Evolutionary conservation across 1,140 invertebrate species (phyloP).

Genomic region (Pachyrhynchus sulphureomaculatus): DNA sequence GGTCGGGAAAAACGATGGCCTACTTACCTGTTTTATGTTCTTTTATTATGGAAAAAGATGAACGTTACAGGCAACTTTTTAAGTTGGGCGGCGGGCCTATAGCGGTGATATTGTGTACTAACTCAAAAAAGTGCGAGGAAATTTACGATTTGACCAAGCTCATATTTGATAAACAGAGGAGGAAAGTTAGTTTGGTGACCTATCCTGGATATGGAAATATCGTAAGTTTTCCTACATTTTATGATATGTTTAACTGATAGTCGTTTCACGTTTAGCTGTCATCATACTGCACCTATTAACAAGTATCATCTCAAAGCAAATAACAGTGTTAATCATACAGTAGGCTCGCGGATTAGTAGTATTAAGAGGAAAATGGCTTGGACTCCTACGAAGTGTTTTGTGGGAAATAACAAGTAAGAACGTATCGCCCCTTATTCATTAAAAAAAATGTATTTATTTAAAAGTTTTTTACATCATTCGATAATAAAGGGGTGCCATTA

Average conservation of each 20-base stretch:
- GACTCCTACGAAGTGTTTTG: too few species aligned
- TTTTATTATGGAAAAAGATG: conserved; percentile 48
- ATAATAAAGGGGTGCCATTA: too few species aligned
- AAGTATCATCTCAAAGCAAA: too few species aligned
- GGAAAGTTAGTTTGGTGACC: conserved; percentile 27
- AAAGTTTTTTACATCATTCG: too few species aligned
- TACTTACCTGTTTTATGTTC: conserved; percentile 55
- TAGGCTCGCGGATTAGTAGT: too few species aligned
- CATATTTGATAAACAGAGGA: conserved; percentile 22
- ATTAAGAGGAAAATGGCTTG: too few species aligned
- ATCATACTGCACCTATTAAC: too few species aligned
- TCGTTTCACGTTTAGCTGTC: too few species aligned
- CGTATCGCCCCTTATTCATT: too few species aligned
- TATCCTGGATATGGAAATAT: conserved; percentile 35
- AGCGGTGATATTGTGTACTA: conserved; percentile 38
- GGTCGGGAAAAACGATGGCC: conserved; percentile 56
- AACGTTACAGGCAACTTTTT: conserved; percentile 24
- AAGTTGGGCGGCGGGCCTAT: conserved; percentile 37
- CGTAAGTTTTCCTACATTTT: conserved; percentile 22
- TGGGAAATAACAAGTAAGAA: too few species aligned
- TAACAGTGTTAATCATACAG: too few species aligned
- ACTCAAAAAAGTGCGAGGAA: conserved; percentile 37
- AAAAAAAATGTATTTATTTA: too few species aligned
- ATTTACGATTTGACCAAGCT: conserved; percentile 34
- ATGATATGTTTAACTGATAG: neutral